Base-by-base conservation (phyloP, 2,888 invertebrate species). In the Cheilosia variabilis region DNA sequence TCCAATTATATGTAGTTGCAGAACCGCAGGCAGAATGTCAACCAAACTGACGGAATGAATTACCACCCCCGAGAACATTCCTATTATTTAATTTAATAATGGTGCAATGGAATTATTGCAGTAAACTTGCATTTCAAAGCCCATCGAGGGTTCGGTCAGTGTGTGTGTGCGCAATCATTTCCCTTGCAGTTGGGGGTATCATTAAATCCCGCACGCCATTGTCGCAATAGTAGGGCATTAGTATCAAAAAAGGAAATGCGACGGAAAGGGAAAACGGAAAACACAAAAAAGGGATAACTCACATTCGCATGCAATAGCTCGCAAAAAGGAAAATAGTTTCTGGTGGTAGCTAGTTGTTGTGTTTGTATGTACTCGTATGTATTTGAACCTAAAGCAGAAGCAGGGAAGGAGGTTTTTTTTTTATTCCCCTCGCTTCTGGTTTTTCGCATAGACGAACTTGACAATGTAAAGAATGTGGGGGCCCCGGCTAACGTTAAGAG, bases 221-320 rank as follows among this genome's bases (percentile, higher is more conserved):
- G 31, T 31, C 9, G 9, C 9, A 27, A 6, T 27, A 27, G 6
- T 24, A 53, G 27, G 34, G 10, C 58, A 71, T 65, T 60, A 65
- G 58, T 65, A 79, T 79, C 72, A 72, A 31, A 72, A 22, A 24
- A 52, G 79, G 58, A 79, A 79, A 72, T 79, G 43, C 65, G 58
- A 66, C 79, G 72, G 79, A 78, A 78, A 63, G 65, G 78, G 78
- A 71, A 78, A 78, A 57, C 78, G 78, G 78, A 79, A 72, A 52
- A 71, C 47, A 58, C 47, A 63, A 78, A 69, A 37, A 78, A 63
- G 41, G 52, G 17, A 60, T 52, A 50, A 60, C 60, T 50, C 34
- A 45, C 50, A 41, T 66, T 50, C 24, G 7, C n/a, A 37, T 31
- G 66, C 50, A 76, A 75, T 66, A 37, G 50, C 15, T 47, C 24